Base-by-base conservation (phyloP, 1,140 invertebrate species). In the Drosophila mojavensis region DNA sequence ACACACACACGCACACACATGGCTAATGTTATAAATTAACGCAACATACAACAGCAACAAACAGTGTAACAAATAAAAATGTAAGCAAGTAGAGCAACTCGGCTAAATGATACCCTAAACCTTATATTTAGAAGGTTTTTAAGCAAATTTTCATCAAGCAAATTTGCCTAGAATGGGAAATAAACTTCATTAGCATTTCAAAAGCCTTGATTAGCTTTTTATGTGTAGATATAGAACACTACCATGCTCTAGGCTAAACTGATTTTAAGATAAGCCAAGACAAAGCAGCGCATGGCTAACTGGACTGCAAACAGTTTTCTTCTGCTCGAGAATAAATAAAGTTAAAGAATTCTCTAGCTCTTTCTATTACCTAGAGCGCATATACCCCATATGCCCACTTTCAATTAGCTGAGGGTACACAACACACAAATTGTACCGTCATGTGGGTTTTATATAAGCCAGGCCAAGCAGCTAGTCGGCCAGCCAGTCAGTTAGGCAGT, bases 371-470 rank as follows among this genome's bases (percentile, higher is more conserved):
- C 10, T 30, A 17, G 2, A 17, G 2, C 6, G 4, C 43, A 17
- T 15, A 7, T 39, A 39, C 36, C 36, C 36, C 36, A 39, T 13
- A 11, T 39, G 4, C 9, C 10, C 36, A 39, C 11, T 13, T 39
- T 39, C 36, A 39, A 39, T 39, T 39, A 13, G 36, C 36, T 10
- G n/a, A 47, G 43, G 15, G 43, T 47, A 47, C 17, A 30, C 5
- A 26, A 33, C 10, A 73, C 74, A 58, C 55, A 77, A 79, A 83
- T 64, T 79, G 70, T 80, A 76, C 53, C 73, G 65, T 69, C 67
- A 77, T 72, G 71, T 81, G 59, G 70, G 80, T 84, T 88, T 88
- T 88, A 88, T 88, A 62, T 88, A 88, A 88, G 85, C 67, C 78
- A 80, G 66, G 70, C 50, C 65, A 79, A 59, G 9, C 69, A 48